A percentile compares a stretch with the other conserved stretches of the same genome.
phyloP scores from a whole-genome alignment of 2,888 invertebrate genomes.

The Elysia crispata region DNA sequence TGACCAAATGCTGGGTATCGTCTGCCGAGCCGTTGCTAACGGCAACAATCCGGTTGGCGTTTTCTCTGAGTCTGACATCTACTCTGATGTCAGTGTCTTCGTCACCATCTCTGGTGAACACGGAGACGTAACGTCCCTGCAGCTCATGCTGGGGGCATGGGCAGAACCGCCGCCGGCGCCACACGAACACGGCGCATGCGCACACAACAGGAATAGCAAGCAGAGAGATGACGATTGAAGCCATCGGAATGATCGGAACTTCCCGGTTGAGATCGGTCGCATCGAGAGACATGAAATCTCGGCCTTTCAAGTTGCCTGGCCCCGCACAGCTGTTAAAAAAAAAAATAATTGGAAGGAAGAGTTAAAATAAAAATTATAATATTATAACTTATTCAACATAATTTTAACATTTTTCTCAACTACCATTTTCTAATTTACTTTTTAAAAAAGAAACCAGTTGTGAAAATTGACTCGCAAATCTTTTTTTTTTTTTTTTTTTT shows the following conservation, averaged over 20 bases:
- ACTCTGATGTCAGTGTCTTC: conserved; percentile 18
- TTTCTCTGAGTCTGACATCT: conserved; percentile 24
- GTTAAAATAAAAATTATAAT: too few relatives aligned
- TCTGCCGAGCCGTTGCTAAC: conserved; percentile 34
- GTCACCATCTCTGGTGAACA: conserved; percentile 34
- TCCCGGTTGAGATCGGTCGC: conserved; percentile 5
- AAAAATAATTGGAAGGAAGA: background rate
- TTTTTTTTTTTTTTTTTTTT: too few relatives aligned
- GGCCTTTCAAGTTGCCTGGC: conserved; percentile 28
- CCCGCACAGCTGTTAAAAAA: conserved; percentile 18
- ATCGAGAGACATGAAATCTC: conserved; percentile 1
- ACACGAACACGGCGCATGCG: conserved; percentile 33
- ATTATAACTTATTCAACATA: too few relatives aligned
- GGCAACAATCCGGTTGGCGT: background rate
- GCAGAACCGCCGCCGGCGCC: conserved; percentile 41
- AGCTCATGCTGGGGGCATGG: conserved; percentile 18
- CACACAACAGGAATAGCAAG: conserved; percentile 5
- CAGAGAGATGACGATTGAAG: background rate
- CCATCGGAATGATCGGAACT: background rate
- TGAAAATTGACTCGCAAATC: too few relatives aligned
- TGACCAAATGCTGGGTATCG: background rate
- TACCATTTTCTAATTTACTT: too few relatives aligned
- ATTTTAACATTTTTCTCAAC: too few relatives aligned
- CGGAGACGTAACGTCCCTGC: conserved; percentile 37
- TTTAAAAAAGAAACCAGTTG: too few relatives aligned